Conservation (phyloP, 2,113 vertebrate genomes). For the Melierax canorus region DNA sequence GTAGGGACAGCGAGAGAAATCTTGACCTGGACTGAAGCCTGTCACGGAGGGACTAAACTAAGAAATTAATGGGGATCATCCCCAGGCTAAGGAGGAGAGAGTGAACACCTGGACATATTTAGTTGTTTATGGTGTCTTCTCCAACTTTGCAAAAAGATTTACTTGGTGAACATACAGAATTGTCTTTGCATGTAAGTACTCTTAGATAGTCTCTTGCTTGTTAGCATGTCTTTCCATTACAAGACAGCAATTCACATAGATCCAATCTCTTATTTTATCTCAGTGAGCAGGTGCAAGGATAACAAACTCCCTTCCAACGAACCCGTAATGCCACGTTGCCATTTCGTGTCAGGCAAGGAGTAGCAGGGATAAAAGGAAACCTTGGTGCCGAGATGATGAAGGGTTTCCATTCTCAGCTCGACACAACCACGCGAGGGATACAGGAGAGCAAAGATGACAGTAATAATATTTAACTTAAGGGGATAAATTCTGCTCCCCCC, state of each 20-base stretch:
- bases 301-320: not conserved
- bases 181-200: not conserved
- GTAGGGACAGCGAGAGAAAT: not conserved
- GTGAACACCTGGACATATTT: not conserved
- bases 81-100: not conserved
- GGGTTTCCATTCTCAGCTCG: not conserved
- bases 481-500: not conserved
- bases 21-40: not conserved
- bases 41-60: not conserved
- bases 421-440: not conserved
- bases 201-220: not conserved
- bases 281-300: not conserved
- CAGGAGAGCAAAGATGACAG: not conserved
- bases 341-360: not conserved
- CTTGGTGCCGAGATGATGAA: not conserved
- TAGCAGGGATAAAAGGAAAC: not conserved
- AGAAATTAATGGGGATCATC: not conserved
- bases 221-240: not conserved
- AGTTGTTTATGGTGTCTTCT: fast-evolving
- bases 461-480: not conserved
- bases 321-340: not conserved
- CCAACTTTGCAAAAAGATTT: not conserved
- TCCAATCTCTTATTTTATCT: not conserved
- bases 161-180: not conserved
- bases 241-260: not conserved